Evolutionary conservation across 2,888 invertebrate genomes (phyloP).

Genomic region (Rhamnusium bicolor): DNA sequence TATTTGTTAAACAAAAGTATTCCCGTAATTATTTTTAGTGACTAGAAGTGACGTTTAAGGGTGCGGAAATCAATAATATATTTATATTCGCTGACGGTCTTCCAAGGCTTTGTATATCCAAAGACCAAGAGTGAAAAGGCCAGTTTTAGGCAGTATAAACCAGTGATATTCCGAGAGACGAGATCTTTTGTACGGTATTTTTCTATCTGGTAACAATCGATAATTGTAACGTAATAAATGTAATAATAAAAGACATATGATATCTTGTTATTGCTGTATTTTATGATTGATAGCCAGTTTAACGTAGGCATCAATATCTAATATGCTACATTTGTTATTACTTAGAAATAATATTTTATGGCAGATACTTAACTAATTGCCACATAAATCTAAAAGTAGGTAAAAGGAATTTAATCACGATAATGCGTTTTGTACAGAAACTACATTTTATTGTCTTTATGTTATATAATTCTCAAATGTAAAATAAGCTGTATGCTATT

Average conservation of each 20-base stretch:
- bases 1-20: not conserved
- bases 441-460: not conserved
- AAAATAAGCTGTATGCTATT: too few relatives aligned
- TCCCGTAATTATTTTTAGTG: constrained; percentile 27
- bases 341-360: not conserved
- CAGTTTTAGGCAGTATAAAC: constrained; percentile 15
- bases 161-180: not conserved
- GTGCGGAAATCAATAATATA: constrained; percentile 36
- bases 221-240: not conserved
- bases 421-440: too few relatives aligned
- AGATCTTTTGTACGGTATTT: not conserved
- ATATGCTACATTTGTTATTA: not conserved
- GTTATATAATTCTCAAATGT: too few relatives aligned
- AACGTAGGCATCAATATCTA: not conserved
- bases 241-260: not conserved
- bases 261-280: not conserved
- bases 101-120: constrained; percentile 2
- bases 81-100: not conserved
- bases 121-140: not conserved
- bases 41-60: constrained; percentile 29
- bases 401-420: too few relatives aligned
- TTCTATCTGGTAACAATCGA: not conserved
- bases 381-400: not conserved
- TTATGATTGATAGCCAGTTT: not conserved
- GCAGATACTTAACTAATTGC: not conserved